A percentile compares a stretch with the other conserved stretches of the same genome.
phyloP scores from a whole-genome alignment of 1,140 invertebrate genomes.

The Phocides pigmalion region DNA sequence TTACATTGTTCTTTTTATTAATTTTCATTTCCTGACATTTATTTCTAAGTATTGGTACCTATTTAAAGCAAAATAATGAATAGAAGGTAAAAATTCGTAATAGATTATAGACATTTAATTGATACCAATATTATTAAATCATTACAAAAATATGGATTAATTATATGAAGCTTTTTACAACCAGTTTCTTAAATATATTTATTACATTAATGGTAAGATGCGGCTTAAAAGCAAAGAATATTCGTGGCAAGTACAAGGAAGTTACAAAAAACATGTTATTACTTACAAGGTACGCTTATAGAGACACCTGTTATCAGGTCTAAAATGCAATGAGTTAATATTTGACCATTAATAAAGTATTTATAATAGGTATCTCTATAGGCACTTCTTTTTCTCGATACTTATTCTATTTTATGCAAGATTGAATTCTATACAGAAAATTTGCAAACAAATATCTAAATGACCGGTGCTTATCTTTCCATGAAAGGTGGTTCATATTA shows the following conservation, averaged over 20 bases:
- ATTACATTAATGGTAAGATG: constrained; percentile 57
- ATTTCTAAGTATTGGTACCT: not conserved
- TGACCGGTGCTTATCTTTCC: not conserved
- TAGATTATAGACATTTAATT: constrained; percentile 10
- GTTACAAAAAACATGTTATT: constrained; percentile 1
- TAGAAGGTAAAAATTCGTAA: not conserved
- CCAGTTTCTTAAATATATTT: constrained; percentile 33
- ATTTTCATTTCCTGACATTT: constrained; percentile 2
- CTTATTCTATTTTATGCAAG: not conserved
- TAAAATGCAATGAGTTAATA: not conserved
- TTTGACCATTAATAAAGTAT: not conserved
- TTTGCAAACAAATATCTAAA: not conserved
- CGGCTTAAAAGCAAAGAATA: constrained; percentile 38
- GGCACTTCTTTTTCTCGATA: not conserved
- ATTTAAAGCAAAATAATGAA: not conserved
- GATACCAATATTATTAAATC: constrained; percentile 17
- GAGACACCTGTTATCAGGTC: not conserved
- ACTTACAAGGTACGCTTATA: not conserved
- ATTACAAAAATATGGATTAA: constrained; percentile 9
- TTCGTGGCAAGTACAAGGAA: constrained; percentile 48
- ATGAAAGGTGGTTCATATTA: too few species aligned
- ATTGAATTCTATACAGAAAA: not conserved
- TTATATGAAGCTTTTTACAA: constrained; percentile 27
- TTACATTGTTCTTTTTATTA: constrained; percentile 20
- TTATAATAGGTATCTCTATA: too few species aligned